Evolutionary conservation across 2,888 invertebrate species (phyloP).

Genomic region (Andrena camellia): DNA sequence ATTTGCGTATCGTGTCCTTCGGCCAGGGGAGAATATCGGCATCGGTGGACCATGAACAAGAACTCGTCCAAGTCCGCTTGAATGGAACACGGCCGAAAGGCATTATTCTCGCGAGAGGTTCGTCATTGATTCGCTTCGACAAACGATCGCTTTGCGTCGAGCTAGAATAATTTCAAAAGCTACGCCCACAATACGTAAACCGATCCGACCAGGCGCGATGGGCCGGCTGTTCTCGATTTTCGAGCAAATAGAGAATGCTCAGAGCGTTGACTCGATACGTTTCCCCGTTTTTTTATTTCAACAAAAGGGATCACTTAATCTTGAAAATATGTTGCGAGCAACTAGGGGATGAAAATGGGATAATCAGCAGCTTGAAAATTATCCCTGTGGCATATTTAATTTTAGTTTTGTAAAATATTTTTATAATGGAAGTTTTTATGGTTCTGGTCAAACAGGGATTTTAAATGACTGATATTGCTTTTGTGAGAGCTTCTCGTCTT

Average conservation of each 20-base stretch:
- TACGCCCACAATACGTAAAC: neutral
- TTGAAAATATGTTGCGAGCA: too few species aligned
- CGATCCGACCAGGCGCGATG: neutral
- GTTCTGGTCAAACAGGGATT: too few species aligned
- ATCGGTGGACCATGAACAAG: constrained; percentile 58
- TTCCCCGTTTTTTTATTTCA: too few species aligned
- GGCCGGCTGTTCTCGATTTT: neutral
- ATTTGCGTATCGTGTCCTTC: constrained; percentile 36
- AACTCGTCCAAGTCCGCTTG: constrained; percentile 38
- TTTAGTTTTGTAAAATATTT: too few species aligned
- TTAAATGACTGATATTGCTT: too few species aligned
- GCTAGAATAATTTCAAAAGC: constrained; percentile 34
- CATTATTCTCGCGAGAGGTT: constrained; percentile 29
- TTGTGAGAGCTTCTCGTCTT: too few species aligned
- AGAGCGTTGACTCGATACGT: too few species aligned
- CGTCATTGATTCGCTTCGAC: constrained; percentile 25
- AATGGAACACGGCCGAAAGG: constrained; percentile 28
- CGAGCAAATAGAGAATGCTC: constrained; percentile 25
- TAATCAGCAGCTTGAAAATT: too few species aligned
- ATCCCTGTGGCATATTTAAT: too few species aligned
- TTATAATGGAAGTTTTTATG: too few species aligned
- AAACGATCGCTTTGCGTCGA: constrained; percentile 26
- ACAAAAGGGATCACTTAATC: too few species aligned
- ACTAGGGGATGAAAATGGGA: too few species aligned
- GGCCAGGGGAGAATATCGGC: constrained; percentile 26